Conservation (phyloP, 2,797 vertebrate genomes). For the Momotus momota region DNA sequence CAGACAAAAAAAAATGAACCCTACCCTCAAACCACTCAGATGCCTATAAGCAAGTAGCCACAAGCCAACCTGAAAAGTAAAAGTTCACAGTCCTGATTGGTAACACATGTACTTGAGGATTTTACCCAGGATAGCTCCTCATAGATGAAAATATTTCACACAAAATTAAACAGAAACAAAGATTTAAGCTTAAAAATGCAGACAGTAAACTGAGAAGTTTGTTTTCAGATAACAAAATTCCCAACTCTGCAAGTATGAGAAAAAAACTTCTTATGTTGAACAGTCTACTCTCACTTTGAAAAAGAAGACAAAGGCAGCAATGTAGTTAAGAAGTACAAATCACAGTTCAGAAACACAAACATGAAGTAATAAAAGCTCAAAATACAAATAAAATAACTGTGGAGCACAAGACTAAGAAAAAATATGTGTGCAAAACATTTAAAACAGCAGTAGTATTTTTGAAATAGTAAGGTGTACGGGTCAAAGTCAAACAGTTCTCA, state of each 20-base stretch:
- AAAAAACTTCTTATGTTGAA: not conserved
- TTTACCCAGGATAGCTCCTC: not conserved
- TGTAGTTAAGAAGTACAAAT: not conserved
- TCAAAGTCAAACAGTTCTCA: not conserved
- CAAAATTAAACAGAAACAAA: not conserved
- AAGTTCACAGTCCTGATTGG: not conserved
- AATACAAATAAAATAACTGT: not conserved
- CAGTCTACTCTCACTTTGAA: not conserved
- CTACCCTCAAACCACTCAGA: not conserved
- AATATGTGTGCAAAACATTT: not conserved
- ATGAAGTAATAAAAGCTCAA: not conserved
- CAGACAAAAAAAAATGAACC: not conserved
- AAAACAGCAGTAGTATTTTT: not conserved
- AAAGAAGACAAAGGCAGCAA: not conserved
- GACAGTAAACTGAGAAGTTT: not conserved
- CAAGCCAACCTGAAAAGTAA: not conserved
- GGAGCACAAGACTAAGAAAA: not conserved
- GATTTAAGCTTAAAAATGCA: not conserved
- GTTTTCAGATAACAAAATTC: not conserved
- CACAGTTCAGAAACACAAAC: not conserved
- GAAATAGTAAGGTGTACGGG: not conserved
- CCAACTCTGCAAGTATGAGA: not conserved
- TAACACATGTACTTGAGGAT: not conserved
- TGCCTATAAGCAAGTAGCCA: not conserved
- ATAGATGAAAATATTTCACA: not conserved